Percentiles rank a stretch among this genome's conserved stretches.
These are phyloP conservation scores for Marisa cornuarietis DNA, from an alignment of 1,140 invertebrate genomes.

Conservation along the genomic window DNA sequence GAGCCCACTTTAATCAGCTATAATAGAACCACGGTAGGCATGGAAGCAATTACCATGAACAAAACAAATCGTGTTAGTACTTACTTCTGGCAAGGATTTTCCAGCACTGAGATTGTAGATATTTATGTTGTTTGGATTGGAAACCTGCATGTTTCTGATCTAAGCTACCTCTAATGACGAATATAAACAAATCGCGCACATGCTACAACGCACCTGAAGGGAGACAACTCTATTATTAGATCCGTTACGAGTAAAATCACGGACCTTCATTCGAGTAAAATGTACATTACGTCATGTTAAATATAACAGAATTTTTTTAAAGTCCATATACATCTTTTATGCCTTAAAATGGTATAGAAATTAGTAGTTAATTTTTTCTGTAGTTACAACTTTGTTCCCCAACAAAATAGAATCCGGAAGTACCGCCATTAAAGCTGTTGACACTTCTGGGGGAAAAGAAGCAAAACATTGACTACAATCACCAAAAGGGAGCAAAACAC, in stretches of 20 bases:
- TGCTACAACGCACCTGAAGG: too few species aligned
- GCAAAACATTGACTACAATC: background rate
- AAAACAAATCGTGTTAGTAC: conserved; percentile 52
- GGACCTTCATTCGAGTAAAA: too few species aligned
- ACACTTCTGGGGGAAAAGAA: background rate
- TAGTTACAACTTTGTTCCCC: too few species aligned
- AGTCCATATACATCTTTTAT: too few species aligned
- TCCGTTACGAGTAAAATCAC: too few species aligned
- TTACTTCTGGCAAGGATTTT: conserved; percentile 95
- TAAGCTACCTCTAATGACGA: background rate
- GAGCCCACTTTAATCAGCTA: background rate
- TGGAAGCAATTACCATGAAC: background rate
- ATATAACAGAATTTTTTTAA: too few species aligned
- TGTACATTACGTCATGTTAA: too few species aligned
- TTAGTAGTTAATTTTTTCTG: too few species aligned
- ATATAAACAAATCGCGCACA: too few species aligned
- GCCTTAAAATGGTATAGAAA: too few species aligned
- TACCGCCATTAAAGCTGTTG: conserved; percentile 4
- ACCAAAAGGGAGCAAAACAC: background rate
- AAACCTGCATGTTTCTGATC: conserved; percentile 67
- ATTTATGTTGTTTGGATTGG: conserved; percentile 87
- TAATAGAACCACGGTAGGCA: background rate
- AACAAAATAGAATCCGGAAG: conserved; percentile 10
- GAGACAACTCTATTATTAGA: too few species aligned
- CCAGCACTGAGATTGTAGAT: conserved; percentile 97